Evolutionary conservation across 1,140 invertebrate genomes (phyloP).

Genomic region (Brachionus manjavacas): DNA sequence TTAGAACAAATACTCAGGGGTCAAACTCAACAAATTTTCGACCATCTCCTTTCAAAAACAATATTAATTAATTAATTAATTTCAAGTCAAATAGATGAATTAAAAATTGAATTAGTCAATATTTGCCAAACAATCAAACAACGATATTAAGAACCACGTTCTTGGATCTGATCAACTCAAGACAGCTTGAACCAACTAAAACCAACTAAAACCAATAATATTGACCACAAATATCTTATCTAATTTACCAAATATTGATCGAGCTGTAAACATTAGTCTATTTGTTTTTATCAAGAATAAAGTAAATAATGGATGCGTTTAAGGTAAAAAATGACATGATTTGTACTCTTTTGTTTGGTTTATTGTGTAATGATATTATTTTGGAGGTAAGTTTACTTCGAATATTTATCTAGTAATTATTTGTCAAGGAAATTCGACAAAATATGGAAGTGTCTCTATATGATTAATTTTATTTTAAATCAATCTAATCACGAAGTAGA

Average conservation of each 20-base stretch:
- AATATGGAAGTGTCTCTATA: neutral
- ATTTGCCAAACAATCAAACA: neutral
- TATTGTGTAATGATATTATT: slow-evolving; percentile 11
- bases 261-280: neutral
- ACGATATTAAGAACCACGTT: neutral
- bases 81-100: slow-evolving; percentile 19
- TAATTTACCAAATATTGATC: slow-evolving; percentile 19
- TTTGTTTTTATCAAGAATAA: neutral
- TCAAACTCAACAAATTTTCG: neutral
- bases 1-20: neutral
- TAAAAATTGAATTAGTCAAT: neutral
- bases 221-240: slow-evolving; percentile 4
- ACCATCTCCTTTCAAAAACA: slow-evolving; percentile 8
- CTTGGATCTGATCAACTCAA: neutral
- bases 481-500: slow-evolving; percentile 9
- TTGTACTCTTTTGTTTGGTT: neutral
- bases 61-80: slow-evolving; percentile 35
- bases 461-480: neutral
- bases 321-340: slow-evolving; percentile 24
- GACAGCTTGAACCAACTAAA: neutral
- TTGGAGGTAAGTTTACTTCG: neutral
- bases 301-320: neutral
- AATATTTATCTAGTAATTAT: neutral
- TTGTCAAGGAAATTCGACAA: neutral
- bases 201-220: neutral